Conservation (phyloP, 2,888 invertebrate genomes). For the Subacronicta megacephala region DNA sequence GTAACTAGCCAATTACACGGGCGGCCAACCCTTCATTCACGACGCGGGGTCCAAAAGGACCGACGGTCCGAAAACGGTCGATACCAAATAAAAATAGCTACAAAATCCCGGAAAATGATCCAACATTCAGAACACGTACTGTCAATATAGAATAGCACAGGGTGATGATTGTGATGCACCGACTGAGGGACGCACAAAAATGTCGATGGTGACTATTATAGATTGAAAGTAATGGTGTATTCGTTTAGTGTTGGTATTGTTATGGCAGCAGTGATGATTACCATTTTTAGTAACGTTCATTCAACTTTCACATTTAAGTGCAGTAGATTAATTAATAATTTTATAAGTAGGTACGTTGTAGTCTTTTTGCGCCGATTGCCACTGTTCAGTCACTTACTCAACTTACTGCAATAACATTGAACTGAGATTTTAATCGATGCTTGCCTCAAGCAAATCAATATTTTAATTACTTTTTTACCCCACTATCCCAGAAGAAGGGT, state of each 20-base stretch:
- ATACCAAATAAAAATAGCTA: slow-evolving; percentile 86
- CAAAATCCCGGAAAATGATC: slow-evolving; percentile 83
- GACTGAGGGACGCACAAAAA: slow-evolving; percentile 72
- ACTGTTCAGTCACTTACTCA: too few species aligned
- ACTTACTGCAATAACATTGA: too few species aligned
- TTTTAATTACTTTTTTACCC: too few species aligned
- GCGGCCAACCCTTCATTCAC: slow-evolving; percentile 83
- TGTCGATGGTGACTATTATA: slow-evolving; percentile 69
- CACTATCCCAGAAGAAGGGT: too few species aligned
- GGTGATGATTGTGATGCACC: slow-evolving; percentile 88
- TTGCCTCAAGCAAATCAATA: too few species aligned
- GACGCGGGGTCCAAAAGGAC: slow-evolving; percentile 66
- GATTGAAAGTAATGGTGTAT: slow-evolving; percentile 80
- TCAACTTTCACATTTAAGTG: background rate
- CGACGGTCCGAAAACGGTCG: slow-evolving; percentile 71
- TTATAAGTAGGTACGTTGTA: too few species aligned
- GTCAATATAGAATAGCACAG: slow-evolving; percentile 85
- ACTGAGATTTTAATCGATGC: too few species aligned
- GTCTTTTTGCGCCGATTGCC: too few species aligned
- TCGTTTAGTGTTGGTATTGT: slow-evolving; percentile 45
- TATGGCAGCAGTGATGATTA: slow-evolving; percentile 42
- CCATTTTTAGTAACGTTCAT: slow-evolving; percentile 7
- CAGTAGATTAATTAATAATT: background rate
- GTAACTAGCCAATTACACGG: slow-evolving; percentile 87
- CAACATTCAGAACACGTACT: slow-evolving; percentile 84